Conservation (phyloP, 2,888 invertebrate species). For the Brassicogethes aeneus region DNA sequence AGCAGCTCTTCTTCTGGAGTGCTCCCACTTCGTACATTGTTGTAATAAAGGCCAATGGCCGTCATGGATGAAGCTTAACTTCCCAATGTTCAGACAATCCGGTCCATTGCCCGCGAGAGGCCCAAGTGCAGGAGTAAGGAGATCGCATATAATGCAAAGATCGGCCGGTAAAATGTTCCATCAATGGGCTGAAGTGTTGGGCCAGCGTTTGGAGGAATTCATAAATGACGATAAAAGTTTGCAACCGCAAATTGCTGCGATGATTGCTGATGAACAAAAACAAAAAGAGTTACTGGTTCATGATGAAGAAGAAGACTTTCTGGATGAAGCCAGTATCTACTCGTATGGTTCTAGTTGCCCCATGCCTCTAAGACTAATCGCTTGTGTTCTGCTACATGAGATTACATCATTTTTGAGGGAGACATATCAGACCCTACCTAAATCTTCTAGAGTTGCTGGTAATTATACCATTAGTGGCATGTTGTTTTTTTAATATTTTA, state of each 20-base stretch:
- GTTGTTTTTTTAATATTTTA: constrained; percentile 34
- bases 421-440: constrained; percentile 82
- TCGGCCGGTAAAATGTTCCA: constrained; percentile 96
- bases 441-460: constrained; percentile 35
- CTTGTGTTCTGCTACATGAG: constrained; percentile 91
- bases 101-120: constrained; percentile 49
- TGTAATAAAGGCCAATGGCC: constrained; percentile 99
- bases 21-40: constrained; percentile 92
- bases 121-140: constrained; percentile 36
- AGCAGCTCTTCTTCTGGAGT: constrained; percentile 88
- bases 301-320: constrained; percentile 93
- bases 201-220: constrained; percentile 84
- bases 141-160: constrained; percentile 69
- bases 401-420: constrained; percentile 95
- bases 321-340: constrained; percentile 71
- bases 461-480: no score
- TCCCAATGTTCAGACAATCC: constrained; percentile 64
- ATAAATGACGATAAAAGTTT: constrained; percentile 71
- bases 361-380: constrained; percentile 79
- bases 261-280: constrained; percentile 65
- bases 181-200: constrained; percentile 91
- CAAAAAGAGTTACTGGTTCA: constrained; percentile 71
- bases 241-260: constrained; percentile 55
- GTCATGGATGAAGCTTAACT: constrained; percentile 88
- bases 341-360: constrained; percentile 73